Conservation (phyloP, 2,888 invertebrate genomes). For the Melanostoma scalare region DNA sequence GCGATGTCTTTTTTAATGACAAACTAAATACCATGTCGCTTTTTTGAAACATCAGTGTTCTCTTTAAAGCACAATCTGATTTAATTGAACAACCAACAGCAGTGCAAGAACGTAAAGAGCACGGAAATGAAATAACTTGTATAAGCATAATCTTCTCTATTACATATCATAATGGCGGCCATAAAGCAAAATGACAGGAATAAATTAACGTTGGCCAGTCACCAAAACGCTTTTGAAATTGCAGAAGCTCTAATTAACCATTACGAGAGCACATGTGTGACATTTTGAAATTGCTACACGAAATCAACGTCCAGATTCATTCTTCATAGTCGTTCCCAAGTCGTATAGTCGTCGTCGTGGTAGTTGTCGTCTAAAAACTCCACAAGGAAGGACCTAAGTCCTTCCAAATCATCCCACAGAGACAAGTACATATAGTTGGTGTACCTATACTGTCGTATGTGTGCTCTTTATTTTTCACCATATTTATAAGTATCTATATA, state of each 20-base stretch:
- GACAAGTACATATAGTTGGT: not conserved
- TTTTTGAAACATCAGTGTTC: not conserved
- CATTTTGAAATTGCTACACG: slow-evolving; percentile 71
- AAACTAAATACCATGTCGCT: too few relatives aligned
- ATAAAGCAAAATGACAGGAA: slow-evolving; percentile 69
- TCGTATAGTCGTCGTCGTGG: slow-evolving; percentile 13
- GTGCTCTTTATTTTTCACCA: slow-evolving; percentile 49
- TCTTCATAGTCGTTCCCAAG: slow-evolving; percentile 60
- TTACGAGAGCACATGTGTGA: slow-evolving; percentile 70
- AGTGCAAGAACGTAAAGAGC: slow-evolving; percentile 14
- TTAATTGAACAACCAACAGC: slow-evolving; percentile 20
- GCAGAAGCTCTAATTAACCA: slow-evolving; percentile 69
- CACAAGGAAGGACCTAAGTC: not conserved
- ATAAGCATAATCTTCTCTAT: slow-evolving; percentile 61
- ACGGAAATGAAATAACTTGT: slow-evolving; percentile 69
- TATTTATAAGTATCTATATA: not conserved
- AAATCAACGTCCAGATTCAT: slow-evolving; percentile 69
- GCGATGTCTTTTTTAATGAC: too few relatives aligned
- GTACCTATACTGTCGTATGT: slow-evolving; percentile 8
- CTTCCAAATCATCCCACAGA: slow-evolving; percentile 19
- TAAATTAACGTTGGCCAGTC: slow-evolving; percentile 69
- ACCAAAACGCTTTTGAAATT: slow-evolving; percentile 65
- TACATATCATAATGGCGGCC: slow-evolving; percentile 63
- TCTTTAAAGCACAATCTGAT: not conserved
- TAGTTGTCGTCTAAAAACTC: slow-evolving; percentile 13